phyloP scores from a whole-genome alignment of 23 tunicate species.

The Styela clava region DNA sequence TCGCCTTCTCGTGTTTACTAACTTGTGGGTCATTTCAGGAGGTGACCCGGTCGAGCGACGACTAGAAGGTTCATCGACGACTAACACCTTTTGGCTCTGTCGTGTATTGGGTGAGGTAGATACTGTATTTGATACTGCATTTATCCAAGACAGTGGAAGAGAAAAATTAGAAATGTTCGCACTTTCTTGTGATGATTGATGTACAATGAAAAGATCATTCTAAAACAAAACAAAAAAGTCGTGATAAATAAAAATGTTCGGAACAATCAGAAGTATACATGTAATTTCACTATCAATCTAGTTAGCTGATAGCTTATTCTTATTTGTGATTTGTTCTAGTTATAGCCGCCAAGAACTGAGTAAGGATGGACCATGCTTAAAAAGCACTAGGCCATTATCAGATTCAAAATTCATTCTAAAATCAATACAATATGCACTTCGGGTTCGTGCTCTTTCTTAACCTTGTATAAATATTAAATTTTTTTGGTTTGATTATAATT shows the following conservation, averaged over 20 bases:
- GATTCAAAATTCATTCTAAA: too few relatives aligned
- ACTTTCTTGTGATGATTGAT: constrained; percentile 11
- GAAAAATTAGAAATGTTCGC: not conserved
- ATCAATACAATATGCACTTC: too few relatives aligned
- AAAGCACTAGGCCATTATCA: too few relatives aligned
- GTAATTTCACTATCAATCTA: too few relatives aligned
- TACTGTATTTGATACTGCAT: not conserved
- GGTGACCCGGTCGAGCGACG: not conserved
- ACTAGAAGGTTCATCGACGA: not conserved
- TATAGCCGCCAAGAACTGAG: too few relatives aligned
- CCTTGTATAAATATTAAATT: too few relatives aligned
- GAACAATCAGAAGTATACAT: too few relatives aligned
- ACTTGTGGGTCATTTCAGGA: not conserved
- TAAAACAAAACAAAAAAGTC: not conserved
- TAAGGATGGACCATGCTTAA: too few relatives aligned
- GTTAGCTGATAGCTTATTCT: too few relatives aligned
- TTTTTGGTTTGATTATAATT: too few relatives aligned
- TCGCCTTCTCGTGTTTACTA: not conserved
- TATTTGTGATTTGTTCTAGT: too few relatives aligned
- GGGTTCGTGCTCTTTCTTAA: too few relatives aligned
- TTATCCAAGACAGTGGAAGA: constrained; percentile 17
- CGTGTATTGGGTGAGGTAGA: not conserved
- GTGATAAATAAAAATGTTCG: not conserved
- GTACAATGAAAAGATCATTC: constrained; percentile 7
- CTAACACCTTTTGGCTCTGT: not conserved